Evolutionary conservation across 2,797 vertebrate genomes (phyloP).

Genomic region (Microctenopoma stevenorrisi): DNA sequence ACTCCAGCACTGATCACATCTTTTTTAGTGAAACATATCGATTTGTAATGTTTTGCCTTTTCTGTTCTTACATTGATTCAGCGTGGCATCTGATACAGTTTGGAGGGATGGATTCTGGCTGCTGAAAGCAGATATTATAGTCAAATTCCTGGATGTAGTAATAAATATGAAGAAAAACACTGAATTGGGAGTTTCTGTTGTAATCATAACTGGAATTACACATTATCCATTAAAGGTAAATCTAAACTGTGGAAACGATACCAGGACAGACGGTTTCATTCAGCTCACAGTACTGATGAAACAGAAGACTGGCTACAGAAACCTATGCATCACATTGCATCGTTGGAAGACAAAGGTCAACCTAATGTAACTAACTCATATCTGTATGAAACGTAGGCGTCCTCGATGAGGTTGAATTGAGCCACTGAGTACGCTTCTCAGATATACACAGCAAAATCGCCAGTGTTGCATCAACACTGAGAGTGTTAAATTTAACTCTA

Average conservation of each 20-base stretch:
- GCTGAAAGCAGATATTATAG: conserved; percentile 49
- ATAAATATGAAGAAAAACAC: conserved; percentile 52
- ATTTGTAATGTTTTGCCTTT: conserved; percentile 62
- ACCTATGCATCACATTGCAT: neutral
- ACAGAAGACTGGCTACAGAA: neutral
- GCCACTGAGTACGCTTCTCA: too few relatives aligned
- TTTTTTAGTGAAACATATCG: conserved; percentile 56
- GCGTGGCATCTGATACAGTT: conserved; percentile 57
- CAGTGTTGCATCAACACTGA: too few relatives aligned
- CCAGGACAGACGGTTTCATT: neutral
- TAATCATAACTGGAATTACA: neutral
- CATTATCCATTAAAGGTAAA: neutral
- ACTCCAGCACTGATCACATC: conserved; percentile 29
- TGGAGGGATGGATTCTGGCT: conserved; percentile 29
- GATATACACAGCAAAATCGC: too few relatives aligned
- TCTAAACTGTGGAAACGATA: neutral
- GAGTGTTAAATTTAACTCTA: too few relatives aligned
- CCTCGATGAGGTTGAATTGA: too few relatives aligned
- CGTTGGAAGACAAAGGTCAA: neutral
- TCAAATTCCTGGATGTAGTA: conserved; percentile 61
- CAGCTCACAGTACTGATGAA: neutral
- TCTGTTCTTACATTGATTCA: conserved; percentile 60
- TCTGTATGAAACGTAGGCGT: too few relatives aligned
- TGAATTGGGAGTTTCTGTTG: conserved; percentile 9
- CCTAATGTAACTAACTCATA: neutral